Base-by-base conservation (phyloP, 2,888 invertebrate species). In the Nemurella pictetii region DNA sequence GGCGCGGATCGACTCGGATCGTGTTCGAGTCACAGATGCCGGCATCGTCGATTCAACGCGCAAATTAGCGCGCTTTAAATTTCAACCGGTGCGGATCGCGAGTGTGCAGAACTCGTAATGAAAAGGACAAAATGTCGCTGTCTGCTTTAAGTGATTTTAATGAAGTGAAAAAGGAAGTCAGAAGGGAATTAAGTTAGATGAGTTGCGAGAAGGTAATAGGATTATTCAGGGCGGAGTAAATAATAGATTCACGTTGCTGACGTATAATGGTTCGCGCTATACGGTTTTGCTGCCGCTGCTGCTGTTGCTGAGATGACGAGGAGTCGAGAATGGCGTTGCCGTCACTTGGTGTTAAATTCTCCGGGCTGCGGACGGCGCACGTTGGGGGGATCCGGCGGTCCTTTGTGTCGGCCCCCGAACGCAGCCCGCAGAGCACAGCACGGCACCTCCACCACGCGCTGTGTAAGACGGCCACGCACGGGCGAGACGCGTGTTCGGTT, bases 61-160 rank as follows among this genome's bases (percentile, higher is more conserved):
- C 15, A 55, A 55, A 55, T 55, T 55, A 55, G 55, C 20, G 20
- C 9, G 75, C 9, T 75, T 75, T 80, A 32, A 80, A 77, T 77
- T 26, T 27, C 27, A 27, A 26, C 29, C 35, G 35, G 35, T 80
- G 26, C 30, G 32, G 35, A 32, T 7, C 26, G 78, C 20, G 28
- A 30, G 27, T 30, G 30, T 80, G 35, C 5, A n/a, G 27, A 26
- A 30, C 25, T 80, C 29, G 35, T 80, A 26, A 80, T 32, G 29
- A 80, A 80, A 35, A 80, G 80, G 35, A 35, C 35, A 20, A 80
- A 80, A 80, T 80, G 29, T 35, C 80, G 27, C 35, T 32, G 35
- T 80, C 80, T 36, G 26, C 35, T 32, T 35, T 35, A 80, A 80
- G 80, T 80, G 80, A 80, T 80, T 80, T 80, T 80, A 80, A 80